Evolutionary conservation across 2,113 vertebrate species (phyloP).

Genomic region (Serilophus lunatus): DNA sequence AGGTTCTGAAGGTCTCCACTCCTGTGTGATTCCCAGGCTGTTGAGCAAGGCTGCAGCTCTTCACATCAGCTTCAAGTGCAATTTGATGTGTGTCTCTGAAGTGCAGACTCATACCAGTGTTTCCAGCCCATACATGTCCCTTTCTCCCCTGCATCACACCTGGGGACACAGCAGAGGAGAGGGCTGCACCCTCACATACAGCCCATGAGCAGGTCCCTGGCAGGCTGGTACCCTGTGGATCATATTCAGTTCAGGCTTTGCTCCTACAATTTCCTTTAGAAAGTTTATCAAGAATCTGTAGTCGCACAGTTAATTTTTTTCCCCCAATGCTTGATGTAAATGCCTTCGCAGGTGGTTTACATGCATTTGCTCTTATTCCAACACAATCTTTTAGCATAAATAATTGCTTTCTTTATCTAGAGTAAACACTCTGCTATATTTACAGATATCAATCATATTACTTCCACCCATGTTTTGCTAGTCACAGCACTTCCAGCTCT

Average conservation of each 20-base stretch:
- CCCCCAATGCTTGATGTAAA: background rate
- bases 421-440: conserved; percentile 15
- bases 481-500: background rate
- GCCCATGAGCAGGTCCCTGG: background rate
- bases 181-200: background rate
- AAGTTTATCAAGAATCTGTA: background rate
- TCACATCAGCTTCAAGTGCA: background rate
- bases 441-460: background rate
- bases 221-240: background rate
- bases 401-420: conserved; percentile 37
- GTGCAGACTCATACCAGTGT: accelerated
- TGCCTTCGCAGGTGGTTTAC: background rate
- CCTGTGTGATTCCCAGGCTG: background rate
- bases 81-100: background rate
- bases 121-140: background rate
- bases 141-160: background rate
- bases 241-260: background rate
- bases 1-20: background rate
- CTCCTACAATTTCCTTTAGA: background rate
- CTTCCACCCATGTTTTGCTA: background rate
- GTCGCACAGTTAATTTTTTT: background rate
- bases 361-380: background rate
- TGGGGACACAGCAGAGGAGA: background rate
- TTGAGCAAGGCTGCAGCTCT: background rate
- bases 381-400: background rate